Conservation (phyloP, 2,797 vertebrate species). For the Hozukius guyotensis region DNA sequence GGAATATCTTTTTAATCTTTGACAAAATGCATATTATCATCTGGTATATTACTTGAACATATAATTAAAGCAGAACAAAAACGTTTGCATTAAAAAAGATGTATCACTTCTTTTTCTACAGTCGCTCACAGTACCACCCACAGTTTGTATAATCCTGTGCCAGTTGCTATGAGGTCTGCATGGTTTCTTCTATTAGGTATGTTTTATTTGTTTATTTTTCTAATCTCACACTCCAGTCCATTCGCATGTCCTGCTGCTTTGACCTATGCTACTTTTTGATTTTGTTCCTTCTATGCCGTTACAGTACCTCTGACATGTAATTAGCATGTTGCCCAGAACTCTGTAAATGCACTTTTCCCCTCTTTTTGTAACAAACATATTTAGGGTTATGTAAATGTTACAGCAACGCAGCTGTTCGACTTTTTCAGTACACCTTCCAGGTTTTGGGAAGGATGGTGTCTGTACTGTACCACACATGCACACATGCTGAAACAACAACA, state of each 20-base stretch:
- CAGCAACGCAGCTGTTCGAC: conserved; percentile 41
- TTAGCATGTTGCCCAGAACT: conserved; percentile 28
- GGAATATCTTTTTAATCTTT: conserved; percentile 34
- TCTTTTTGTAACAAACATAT: conserved; percentile 36
- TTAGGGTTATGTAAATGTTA: conserved; percentile 48
- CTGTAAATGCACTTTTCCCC: conserved; percentile 14
- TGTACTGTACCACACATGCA: conserved; percentile 16
- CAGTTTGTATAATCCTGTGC: conserved; percentile 49
- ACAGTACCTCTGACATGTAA: not conserved
- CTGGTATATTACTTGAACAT: conserved; percentile 50
- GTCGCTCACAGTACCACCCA: conserved; percentile 33
- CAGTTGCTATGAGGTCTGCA: conserved; percentile 53
- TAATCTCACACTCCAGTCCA: not conserved
- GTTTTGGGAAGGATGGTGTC: conserved; percentile 21
- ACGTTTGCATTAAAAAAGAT: conserved; percentile 23
- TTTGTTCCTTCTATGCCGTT: not conserved
- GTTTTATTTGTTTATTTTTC: conserved; percentile 20
- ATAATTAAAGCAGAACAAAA: conserved; percentile 53
- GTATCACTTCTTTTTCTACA: conserved; percentile 37
- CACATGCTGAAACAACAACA: not conserved
- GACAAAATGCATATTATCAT: conserved; percentile 36
- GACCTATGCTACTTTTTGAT: not conserved
- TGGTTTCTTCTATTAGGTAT: conserved; percentile 32
- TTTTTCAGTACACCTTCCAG: conserved; percentile 25
- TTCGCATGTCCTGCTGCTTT: not conserved